Conservation (phyloP, 1,140 invertebrate genomes). For the Drosophila malerkotliana region DNA sequence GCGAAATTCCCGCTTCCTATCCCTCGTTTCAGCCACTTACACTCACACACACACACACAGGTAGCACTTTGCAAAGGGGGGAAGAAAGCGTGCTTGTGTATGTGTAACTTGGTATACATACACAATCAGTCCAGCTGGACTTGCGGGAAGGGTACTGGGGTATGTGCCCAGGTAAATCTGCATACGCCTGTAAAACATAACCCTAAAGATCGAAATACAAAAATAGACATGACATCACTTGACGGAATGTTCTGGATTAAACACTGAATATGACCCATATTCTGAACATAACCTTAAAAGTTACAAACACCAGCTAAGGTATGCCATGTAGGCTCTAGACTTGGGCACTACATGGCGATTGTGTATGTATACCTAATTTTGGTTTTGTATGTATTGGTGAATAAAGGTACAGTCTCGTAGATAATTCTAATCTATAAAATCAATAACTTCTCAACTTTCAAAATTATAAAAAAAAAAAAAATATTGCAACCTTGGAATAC, state of each 20-base stretch:
- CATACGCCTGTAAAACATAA: slow-evolving; percentile 18
- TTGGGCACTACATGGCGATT: slow-evolving; percentile 15
- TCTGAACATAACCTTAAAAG: slow-evolving; percentile 26
- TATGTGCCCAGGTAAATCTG: slow-evolving; percentile 8
- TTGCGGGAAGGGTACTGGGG: slow-evolving; percentile 20
- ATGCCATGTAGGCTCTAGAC: slow-evolving; percentile 9
- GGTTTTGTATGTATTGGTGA: neutral
- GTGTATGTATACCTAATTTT: slow-evolving; percentile 21
- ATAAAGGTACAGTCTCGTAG: slow-evolving; percentile 14
- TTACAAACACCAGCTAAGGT: neutral
- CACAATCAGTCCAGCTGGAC: slow-evolving; percentile 39
- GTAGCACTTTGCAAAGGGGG: slow-evolving; percentile 7
- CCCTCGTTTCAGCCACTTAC: slow-evolving; percentile 15
- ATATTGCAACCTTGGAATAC: too few relatives aligned
- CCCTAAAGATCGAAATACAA: slow-evolving; percentile 1
- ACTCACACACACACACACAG: slow-evolving; percentile 17
- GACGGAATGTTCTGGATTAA: slow-evolving; percentile 11
- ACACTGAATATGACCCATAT: neutral
- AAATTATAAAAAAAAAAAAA: too few relatives aligned
- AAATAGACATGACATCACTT: slow-evolving; percentile 27
- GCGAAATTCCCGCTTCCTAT: slow-evolving; percentile 69
- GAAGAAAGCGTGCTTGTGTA: slow-evolving; percentile 21
- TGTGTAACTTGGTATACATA: slow-evolving; percentile 68
- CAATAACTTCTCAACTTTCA: neutral
- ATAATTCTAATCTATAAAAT: slow-evolving; percentile 5